A percentile compares a stretch with the other conserved stretches of the same genome.
phyloP scores from a whole-genome alignment of 2,888 invertebrate genomes.

The Synanthedon tipuliformis region DNA sequence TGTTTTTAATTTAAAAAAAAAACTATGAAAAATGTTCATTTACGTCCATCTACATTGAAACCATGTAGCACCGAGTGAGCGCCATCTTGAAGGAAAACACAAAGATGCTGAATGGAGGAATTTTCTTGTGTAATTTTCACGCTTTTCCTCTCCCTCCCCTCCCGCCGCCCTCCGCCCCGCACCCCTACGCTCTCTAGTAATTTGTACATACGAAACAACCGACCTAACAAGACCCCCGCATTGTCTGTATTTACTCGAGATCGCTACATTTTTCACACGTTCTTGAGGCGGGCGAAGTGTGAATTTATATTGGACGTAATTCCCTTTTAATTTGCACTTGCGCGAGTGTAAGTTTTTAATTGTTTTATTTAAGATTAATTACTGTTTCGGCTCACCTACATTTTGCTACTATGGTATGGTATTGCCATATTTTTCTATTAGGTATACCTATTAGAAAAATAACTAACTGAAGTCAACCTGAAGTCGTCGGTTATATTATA shows the following conservation, averaged over 20 bases:
- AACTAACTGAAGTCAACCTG: no score
- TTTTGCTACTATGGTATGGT: no score
- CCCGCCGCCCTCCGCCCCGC: slow-evolving; percentile 9
- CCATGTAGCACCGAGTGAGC: slow-evolving; percentile 18
- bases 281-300: slow-evolving; percentile 12
- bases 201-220: slow-evolving; percentile 21
- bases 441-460: no score
- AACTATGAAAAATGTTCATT: not conserved
- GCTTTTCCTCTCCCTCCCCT: slow-evolving; percentile 42
- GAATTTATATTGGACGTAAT: slow-evolving; percentile 13
- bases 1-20: not conserved
- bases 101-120: slow-evolving; percentile 68
- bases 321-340: slow-evolving; percentile 29
- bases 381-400: no score
- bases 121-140: slow-evolving; percentile 70
- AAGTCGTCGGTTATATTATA: no score
- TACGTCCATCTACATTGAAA: not conserved
- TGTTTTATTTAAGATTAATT: slow-evolving; percentile 19
- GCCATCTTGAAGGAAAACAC: slow-evolving; percentile 68
- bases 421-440: no score
- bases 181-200: slow-evolving; percentile 18
- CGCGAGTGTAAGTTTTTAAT: slow-evolving; percentile 39
- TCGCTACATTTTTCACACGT: slow-evolving; percentile 4
- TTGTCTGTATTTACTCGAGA: slow-evolving; percentile 1
- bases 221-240: slow-evolving; percentile 14